Percentiles rank a stretch among this genome's conserved stretches.
Conservation (phyloP, 1,140 invertebrate species). For the Bathynomus jamesi region DNA sequence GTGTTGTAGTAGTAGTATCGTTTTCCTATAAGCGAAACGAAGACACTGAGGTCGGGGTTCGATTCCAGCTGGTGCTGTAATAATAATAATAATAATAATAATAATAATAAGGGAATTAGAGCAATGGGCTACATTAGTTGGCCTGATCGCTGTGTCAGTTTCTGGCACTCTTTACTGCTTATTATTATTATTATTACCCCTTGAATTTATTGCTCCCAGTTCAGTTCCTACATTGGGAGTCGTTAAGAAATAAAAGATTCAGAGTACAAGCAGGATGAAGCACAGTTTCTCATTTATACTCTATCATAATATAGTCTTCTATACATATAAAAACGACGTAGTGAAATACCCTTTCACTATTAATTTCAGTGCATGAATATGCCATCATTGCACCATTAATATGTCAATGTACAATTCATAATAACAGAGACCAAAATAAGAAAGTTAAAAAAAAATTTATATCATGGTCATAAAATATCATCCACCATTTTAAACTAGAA, state of each 20-base stretch:
- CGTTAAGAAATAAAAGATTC: no score
- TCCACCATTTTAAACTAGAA: not conserved
- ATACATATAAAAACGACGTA: no score
- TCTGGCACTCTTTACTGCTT: no score
- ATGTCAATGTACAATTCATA: not conserved
- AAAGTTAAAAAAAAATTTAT: not conserved
- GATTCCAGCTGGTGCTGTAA: not conserved
- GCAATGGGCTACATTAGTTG: no score
- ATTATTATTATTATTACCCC: no score
- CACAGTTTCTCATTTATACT: no score
- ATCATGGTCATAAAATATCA: not conserved
- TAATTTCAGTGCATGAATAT: not conserved
- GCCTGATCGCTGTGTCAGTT: no score
- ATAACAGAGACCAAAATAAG: not conserved
- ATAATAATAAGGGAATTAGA: no score
- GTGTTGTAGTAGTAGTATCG: not conserved
- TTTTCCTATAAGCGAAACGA: no score
- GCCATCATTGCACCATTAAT: not conserved
- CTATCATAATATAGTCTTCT: no score
- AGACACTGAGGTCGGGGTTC: no score
- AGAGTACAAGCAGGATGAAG: no score
- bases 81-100: not conserved
- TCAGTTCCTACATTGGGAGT: not conserved
- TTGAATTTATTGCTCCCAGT: not conserved
- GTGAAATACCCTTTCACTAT: not conserved